Conservation (phyloP, 1,140 invertebrate genomes). For the Ceratoteleas bidentatus region DNA sequence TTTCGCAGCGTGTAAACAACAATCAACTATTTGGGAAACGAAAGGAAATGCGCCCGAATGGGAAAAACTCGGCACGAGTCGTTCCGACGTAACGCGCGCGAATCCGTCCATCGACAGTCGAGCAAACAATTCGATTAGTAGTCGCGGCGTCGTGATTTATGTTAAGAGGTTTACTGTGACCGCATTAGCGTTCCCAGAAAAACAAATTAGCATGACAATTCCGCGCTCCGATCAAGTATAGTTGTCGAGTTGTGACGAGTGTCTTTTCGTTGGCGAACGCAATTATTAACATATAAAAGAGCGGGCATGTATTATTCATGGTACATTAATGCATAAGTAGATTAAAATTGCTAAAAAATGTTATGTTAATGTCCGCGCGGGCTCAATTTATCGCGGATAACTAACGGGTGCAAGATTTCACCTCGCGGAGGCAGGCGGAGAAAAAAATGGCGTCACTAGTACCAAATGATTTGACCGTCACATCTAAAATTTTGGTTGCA, state of each 20-base stretch:
- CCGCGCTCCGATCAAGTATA: conserved; percentile 36
- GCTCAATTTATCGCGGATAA: conserved; percentile 1
- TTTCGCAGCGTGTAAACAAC: conserved; percentile 17
- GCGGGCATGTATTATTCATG: conserved; percentile 47
- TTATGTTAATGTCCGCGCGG: conserved; percentile 28
- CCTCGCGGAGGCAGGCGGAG: too few relatives aligned
- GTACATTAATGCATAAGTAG: conserved; percentile 51
- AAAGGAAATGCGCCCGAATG: conserved; percentile 22
- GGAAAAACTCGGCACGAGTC: conserved; percentile 5
- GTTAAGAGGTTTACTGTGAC: conserved; percentile 45
- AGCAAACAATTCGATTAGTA: conserved; percentile 27
- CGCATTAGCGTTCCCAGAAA: conserved; percentile 43
- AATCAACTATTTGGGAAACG: conserved; percentile 30
- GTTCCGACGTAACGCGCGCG: background rate
- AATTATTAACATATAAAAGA: conserved; percentile 62
- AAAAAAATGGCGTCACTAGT: too few relatives aligned
- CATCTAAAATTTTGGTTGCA: too few relatives aligned
- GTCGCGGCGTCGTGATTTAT: conserved; percentile 34
- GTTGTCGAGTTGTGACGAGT: conserved; percentile 38
- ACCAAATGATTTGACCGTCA: too few relatives aligned
- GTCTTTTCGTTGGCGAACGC: conserved; percentile 40
- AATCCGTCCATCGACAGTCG: conserved; percentile 19
- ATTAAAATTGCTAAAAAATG: conserved; percentile 47
- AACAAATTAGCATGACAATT: conserved; percentile 61
- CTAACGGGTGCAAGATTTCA: conserved; percentile 17